Evolutionary conservation across 2,888 invertebrate species (phyloP).

Genomic region (Phortica okadai): DNA sequence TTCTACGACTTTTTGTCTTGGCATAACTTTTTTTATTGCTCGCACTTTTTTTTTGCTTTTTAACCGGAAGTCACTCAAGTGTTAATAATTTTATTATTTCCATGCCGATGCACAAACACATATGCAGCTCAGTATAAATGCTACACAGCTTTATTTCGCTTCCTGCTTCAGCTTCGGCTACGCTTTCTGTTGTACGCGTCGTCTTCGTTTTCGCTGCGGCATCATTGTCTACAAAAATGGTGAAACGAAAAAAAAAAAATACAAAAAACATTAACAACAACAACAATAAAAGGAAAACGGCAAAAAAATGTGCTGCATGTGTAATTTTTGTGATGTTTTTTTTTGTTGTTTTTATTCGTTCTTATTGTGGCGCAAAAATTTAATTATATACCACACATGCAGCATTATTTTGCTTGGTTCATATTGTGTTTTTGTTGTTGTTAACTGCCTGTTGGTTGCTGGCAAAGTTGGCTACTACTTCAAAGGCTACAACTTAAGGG

Average conservation of each 20-base stretch:
- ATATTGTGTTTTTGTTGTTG: background rate
- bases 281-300: background rate
- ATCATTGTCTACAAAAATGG: background rate
- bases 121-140: slow-evolving; percentile 50
- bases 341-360: slow-evolving; percentile 48
- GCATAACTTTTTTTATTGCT: slow-evolving; percentile 16
- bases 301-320: slow-evolving; percentile 64
- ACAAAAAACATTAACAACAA: background rate
- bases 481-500: slow-evolving; percentile 59
- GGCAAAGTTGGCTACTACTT: slow-evolving; percentile 42
- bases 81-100: slow-evolving; percentile 71
- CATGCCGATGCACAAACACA: slow-evolving; percentile 57
- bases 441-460: background rate
- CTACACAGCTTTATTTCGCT: slow-evolving; percentile 47
- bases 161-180: background rate
- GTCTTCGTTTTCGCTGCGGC: background rate
- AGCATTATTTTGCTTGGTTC: background rate
- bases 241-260: background rate
- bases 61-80: slow-evolving; percentile 70
- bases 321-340: slow-evolving; percentile 56
- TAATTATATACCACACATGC: slow-evolving; percentile 68
- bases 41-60: slow-evolving; percentile 46
- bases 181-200: background rate
- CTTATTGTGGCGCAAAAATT: slow-evolving; percentile 61
- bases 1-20: background rate